Evolutionary conservation across 2,113 vertebrate species (phyloP), one percentile per base, ranked within the genome.

Genomic region (Halcyon senegalensis): DNA sequence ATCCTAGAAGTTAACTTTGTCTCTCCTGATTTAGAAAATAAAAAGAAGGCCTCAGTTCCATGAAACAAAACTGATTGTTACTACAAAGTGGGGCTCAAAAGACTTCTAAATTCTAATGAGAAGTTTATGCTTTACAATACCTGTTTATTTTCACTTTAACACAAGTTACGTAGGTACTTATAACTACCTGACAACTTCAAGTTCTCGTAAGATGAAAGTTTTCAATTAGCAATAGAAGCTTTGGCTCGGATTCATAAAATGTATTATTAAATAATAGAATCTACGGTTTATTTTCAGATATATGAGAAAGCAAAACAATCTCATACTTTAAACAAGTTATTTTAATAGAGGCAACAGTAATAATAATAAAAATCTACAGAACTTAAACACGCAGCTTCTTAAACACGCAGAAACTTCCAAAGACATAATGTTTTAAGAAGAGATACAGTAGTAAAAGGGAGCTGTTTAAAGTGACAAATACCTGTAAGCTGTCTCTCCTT

Each of bases 401-500:
- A n/a, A n/a, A n/a, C n/a, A n/a, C n/a, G 28, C 44, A 63, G 35
- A 43, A 73, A 48, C 33, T 66, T 84, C 20, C 11, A 64, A 2
- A 27, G 64, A 51, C 37, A 27, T 70, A 3, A 53, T 9, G 67
- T 2, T 37, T 2, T 43, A 44, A 24, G 31, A 46, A 84, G 23
- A 13, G 3, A 56, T 21, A 25, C 0, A 16, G 10, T 2, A 15
- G 37, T 25, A 83, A 88, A 77, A 90, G 10, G 2, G 33, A 85
- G 25, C 13, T 82, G 44, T 50, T 76, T 41, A 91, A 89, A 75
- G 60, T 33, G 41, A 86, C n/a, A 72, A 78, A 53, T 98, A 99
- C 99, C 99, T 99, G 98, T 87, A 99, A 99, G 23, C 96, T 98
- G 55, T 99, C 98, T 96, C 98, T 98, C 98, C 98, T 96, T 72